Evolutionary conservation across 2,888 invertebrate genomes (phyloP).

Genomic region (Ctenicera cuprea): DNA sequence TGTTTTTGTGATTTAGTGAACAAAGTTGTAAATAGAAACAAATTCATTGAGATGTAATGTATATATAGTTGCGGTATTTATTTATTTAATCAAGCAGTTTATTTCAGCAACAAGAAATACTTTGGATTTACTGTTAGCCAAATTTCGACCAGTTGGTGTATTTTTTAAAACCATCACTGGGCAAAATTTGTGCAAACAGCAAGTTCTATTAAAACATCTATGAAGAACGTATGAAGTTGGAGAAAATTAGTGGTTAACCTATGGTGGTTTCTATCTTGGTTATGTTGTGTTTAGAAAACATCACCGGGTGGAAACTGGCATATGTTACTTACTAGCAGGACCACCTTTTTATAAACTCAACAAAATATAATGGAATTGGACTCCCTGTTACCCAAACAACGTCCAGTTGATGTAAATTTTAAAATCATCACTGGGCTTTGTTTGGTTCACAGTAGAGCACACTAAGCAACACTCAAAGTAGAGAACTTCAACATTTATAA

Average conservation of each 20-base stretch:
- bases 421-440: conserved; percentile 8
- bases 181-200: background rate
- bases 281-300: conserved; percentile 55
- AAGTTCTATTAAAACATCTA: background rate
- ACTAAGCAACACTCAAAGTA: too few species aligned
- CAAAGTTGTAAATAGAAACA: too few species aligned
- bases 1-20: too few species aligned
- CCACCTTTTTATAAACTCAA: too few species aligned
- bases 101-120: background rate
- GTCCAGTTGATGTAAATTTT: background rate
- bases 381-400: background rate
- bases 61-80: too few species aligned
- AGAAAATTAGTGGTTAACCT: conserved; percentile 4
- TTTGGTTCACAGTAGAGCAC: too few species aligned
- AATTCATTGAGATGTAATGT: too few species aligned
- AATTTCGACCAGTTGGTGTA: conserved; percentile 7
- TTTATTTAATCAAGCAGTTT: too few species aligned
- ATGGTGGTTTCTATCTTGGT: conserved; percentile 61
- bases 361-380: too few species aligned
- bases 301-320: conserved; percentile 68
- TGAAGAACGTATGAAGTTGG: too few species aligned
- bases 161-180: conserved; percentile 12
- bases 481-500: too few species aligned
- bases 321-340: conserved; percentile 37
- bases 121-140: background rate